A percentile compares a stretch with the other conserved stretches of the same genome.
phyloP scores from a whole-genome alignment of 2,888 invertebrate genomes.

The Myopa tessellatipennis region DNA sequence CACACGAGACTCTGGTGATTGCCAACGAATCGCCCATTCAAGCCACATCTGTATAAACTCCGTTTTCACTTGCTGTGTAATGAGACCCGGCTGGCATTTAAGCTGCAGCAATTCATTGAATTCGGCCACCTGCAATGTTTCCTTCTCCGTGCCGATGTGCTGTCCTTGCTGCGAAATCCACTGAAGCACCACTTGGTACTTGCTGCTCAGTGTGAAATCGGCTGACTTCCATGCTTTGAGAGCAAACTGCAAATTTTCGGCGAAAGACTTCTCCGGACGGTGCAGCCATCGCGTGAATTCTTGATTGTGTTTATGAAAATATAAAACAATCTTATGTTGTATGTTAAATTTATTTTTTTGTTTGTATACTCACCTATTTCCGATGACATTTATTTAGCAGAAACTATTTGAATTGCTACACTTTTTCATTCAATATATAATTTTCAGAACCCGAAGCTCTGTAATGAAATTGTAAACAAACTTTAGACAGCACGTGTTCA shows the following conservation, averaged over 20 bases:
- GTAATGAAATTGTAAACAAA: conserved; percentile 47
- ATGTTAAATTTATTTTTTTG: too few relatives aligned
- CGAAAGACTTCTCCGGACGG: conserved; percentile 56
- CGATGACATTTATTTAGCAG: conserved; percentile 46
- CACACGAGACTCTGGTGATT: conserved; percentile 24
- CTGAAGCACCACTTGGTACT: conserved; percentile 61
- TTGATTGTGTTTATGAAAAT: conserved; percentile 42
- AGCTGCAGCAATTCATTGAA: conserved; percentile 53
- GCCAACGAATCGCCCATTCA: conserved; percentile 38
- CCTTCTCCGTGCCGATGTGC: conserved; percentile 41
- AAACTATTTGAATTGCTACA: neutral
- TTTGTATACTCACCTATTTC: conserved; percentile 46
- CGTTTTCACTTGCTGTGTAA: conserved; percentile 52
- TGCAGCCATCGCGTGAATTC: conserved; percentile 63
- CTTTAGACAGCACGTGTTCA: conserved; percentile 28
- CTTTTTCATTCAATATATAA: neutral
- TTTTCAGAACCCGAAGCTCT: neutral
- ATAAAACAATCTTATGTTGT: conserved; percentile 17
- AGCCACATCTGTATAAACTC: conserved; percentile 51
- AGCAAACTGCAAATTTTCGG: conserved; percentile 60
- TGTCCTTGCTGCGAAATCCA: conserved; percentile 56
- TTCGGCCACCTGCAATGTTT: conserved; percentile 48
- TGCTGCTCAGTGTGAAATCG: conserved; percentile 59
- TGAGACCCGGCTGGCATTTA: conserved; percentile 60
- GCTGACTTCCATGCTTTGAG: conserved; percentile 65